Percentiles rank a stretch among this genome's conserved stretches.
Conservation (phyloP, 2,888 invertebrate genomes). For the Cantharis flavilabris region DNA sequence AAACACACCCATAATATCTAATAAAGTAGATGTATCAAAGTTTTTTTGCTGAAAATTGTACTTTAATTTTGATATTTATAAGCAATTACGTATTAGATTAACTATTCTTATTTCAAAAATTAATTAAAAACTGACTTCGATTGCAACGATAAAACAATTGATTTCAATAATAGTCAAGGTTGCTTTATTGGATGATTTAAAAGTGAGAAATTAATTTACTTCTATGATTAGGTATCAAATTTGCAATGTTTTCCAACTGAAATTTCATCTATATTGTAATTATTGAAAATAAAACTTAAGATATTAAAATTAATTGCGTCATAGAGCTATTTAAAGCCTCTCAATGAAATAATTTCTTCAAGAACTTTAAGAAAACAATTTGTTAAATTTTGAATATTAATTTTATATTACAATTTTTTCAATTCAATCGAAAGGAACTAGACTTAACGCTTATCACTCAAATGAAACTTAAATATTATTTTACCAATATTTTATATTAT, state of each 20-base stretch:
- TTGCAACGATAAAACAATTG: not conserved
- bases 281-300: not conserved
- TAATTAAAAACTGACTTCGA: not conserved
- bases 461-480: not conserved
- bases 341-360: not conserved
- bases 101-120: not conserved
- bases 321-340: not conserved
- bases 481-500: not conserved
- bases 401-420: not conserved
- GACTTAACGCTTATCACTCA: not conserved
- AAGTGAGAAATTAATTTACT: not conserved
- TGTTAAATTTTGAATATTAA: not conserved
- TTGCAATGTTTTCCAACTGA: not conserved
- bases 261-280: not conserved
- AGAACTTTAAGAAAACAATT: not conserved
- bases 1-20: not conserved
- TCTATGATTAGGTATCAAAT: not conserved
- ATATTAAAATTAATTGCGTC: not conserved
- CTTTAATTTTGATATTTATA: not conserved
- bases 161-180: not conserved
- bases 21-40: not conserved
- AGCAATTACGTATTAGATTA: not conserved
- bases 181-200: not conserved
- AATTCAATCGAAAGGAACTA: not conserved
- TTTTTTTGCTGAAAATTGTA: not conserved